Conservation (phyloP, 2,113 vertebrate genomes). For the Leucosticte australis region DNA sequence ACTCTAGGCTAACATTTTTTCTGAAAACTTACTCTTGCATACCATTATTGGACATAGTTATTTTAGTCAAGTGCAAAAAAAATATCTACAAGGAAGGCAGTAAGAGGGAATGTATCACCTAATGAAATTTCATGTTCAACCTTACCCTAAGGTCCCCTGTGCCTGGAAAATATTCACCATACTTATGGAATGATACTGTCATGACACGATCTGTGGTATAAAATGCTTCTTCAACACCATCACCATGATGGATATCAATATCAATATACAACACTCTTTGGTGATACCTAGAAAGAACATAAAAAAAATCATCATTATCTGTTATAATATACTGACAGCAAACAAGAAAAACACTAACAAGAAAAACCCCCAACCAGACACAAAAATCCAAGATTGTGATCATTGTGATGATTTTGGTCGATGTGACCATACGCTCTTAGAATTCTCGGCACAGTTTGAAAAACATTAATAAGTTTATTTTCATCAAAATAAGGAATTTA, state of each 20-base stretch:
- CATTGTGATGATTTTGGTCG: background rate
- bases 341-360: background rate
- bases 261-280: conserved; percentile 87
- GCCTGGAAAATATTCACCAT: conserved; percentile 85
- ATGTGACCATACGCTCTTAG: background rate
- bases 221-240: conserved; percentile 87
- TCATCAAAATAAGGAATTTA: background rate
- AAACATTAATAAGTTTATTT: background rate
- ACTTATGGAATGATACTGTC: conserved; percentile 87
- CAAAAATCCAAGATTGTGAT: background rate
- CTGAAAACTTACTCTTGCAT: background rate
- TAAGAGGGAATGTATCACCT: background rate
- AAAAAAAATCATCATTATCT: background rate
- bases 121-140: background rate
- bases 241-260: conserved; percentile 86
- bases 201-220: conserved; percentile 87
- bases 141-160: conserved; percentile 84
- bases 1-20: background rate
- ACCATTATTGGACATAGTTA: background rate
- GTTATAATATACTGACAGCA: background rate
- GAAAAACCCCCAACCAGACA: fast-evolving
- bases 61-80: background rate
- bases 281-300: conserved; percentile 75
- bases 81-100: background rate
- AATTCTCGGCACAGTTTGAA: background rate